phyloP scores from a whole-genome alignment of 2,888 invertebrate species.

The Pocota personata region DNA sequence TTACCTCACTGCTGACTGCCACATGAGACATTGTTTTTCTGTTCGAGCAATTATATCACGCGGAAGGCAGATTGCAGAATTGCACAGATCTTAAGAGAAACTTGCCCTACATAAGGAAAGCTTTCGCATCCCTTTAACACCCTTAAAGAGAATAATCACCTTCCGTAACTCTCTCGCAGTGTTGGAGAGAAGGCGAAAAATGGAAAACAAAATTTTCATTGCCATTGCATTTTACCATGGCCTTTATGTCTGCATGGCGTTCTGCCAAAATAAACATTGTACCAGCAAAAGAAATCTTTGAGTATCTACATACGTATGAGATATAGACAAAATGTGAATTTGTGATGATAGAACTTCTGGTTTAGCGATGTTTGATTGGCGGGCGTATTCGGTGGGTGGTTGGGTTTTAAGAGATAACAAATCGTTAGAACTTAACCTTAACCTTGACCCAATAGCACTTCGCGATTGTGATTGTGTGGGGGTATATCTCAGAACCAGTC shows the following conservation, averaged over 20 bases:
- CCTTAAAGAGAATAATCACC: conserved; percentile 15
- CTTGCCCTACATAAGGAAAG: background rate
- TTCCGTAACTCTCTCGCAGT: background rate
- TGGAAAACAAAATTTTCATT: conserved; percentile 55
- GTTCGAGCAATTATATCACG: background rate
- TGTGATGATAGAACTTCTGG: background rate
- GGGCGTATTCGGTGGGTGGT: background rate
- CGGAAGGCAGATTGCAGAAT: background rate
- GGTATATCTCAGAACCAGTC: background rate
- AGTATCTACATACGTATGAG: background rate
- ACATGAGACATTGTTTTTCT: conserved; percentile 16
- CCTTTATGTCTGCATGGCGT: conserved; percentile 70
- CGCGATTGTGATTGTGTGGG: background rate
- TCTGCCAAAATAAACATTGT: conserved; percentile 64
- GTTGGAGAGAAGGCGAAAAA: conserved; percentile 3
- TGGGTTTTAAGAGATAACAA: background rate
- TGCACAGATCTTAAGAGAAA: too few relatives aligned
- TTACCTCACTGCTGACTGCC: background rate
- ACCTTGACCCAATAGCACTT: conserved; percentile 62
- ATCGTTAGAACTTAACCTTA: conserved; percentile 60
- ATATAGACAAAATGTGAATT: background rate
- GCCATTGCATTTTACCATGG: conserved; percentile 69
- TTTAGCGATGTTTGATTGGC: background rate
- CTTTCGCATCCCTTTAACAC: conserved; percentile 2
- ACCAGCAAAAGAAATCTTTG: conserved; percentile 8